Base-by-base conservation (phyloP, 2,113 vertebrate species). In the Alexandromys fortis region DNA sequence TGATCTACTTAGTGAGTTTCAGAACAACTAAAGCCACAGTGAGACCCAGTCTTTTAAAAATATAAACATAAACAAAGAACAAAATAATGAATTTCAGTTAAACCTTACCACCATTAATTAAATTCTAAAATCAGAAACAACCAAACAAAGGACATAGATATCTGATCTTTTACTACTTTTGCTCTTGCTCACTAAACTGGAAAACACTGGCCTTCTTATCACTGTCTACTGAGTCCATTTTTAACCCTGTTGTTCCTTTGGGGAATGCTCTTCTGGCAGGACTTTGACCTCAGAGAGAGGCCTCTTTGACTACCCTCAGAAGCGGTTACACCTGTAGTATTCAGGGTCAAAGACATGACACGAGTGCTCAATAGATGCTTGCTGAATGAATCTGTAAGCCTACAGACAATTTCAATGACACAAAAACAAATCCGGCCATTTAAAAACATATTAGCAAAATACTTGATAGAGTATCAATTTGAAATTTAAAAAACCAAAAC, bases 391-490 rank as follows among this genome's bases (percentile, higher is more conserved):
- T 28, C 21, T 65, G 76, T 45, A 35, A 92, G 16, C 63, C n/a
- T 82, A 90, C 2, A 85, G 3, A 79, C 52, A 85, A 72, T 38
- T 90, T 95, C 82, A 95, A 24, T 72, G 83, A 85, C n/a, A 94
- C 13, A 86, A 73, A 95, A 75, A 83, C 16, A 90, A 86, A 95
- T 79, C 33, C 68, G 35, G 49, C 28, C 86, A 72, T 61, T 94
- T 67, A 67, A 85, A 92, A 91, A 4, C 45, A 7, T 87, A 90
- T 76, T 45, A 92, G 42, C 75, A 96, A 90, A 96, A 63, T 47
- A 75, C 42, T 65, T 94, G 61, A 70, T 22, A 33, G 21, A 82
- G 63, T 73, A 5, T 33, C 73, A 91, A 85, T 75, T 16, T 95
- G 24, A 96, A 87, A 33, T 35, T 26, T 16, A 45, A 63, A 61